A percentile compares a stretch with the other conserved stretches of the same genome.
These are phyloP conservation scores for Chloroclysta siterata DNA, from an alignment of 2,888 invertebrate genomes.

Conservation along the genomic window DNA sequence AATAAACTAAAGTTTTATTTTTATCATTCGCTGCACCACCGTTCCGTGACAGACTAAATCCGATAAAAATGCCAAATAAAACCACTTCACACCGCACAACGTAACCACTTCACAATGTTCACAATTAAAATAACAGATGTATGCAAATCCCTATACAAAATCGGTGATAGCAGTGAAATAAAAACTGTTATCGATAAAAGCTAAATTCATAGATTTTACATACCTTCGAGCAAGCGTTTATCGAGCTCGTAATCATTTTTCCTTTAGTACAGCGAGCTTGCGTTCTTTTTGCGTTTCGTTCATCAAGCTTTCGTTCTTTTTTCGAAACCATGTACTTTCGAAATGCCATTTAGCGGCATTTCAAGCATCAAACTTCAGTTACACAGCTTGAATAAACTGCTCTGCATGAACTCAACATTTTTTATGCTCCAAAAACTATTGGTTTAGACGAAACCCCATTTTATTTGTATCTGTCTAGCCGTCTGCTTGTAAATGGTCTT, in stretches of 20 bases:
- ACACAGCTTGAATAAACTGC: background rate
- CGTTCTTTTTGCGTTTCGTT: no score
- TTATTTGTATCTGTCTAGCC: slow-evolving; percentile 32
- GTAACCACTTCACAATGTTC: slow-evolving; percentile 15
- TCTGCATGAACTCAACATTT: slow-evolving; percentile 15
- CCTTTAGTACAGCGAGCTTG: no score
- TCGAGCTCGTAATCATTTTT: no score
- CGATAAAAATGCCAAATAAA: slow-evolving; percentile 67
- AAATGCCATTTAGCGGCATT: no score
- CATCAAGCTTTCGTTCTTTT: no score
- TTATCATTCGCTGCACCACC: slow-evolving; percentile 53
- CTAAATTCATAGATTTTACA: no score
- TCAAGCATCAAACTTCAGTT: no score
- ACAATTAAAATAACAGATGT: slow-evolving; percentile 14
- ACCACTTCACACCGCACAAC: slow-evolving; percentile 50
- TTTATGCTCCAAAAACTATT: slow-evolving; percentile 18
- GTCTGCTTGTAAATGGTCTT: slow-evolving; percentile 30
- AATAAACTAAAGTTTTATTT: slow-evolving; percentile 63
- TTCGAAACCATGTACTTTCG: no score
- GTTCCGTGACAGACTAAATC: slow-evolving; percentile 59
- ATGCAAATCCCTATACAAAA: background rate
- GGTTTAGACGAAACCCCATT: slow-evolving; percentile 23
- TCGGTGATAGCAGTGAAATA: background rate
- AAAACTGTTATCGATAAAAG: background rate
- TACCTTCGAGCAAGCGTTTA: no score